Evolutionary conservation across 1,140 invertebrate genomes (phyloP).

Genomic region (Saccostrea echinata): DNA sequence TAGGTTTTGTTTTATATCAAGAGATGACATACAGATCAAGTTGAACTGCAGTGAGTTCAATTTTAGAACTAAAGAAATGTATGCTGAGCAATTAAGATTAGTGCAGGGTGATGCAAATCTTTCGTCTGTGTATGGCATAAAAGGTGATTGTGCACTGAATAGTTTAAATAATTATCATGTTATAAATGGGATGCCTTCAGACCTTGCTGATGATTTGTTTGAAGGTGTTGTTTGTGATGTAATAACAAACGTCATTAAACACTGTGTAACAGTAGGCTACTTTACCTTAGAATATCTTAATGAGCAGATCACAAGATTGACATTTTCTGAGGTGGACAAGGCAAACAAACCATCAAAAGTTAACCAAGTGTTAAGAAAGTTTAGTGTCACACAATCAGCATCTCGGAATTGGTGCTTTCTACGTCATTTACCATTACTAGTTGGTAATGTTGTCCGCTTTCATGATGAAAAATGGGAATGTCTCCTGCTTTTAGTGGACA

Average conservation of each 20-base stretch:
- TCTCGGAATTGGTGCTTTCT: constrained; percentile 48
- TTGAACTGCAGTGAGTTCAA: constrained; percentile 12
- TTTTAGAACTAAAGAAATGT: constrained; percentile 39
- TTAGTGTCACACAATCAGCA: constrained; percentile 35
- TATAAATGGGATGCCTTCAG: constrained; percentile 40
- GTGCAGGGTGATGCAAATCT: constrained; percentile 11
- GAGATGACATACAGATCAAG: constrained; percentile 15
- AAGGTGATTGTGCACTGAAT: constrained; percentile 42
- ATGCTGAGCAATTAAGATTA: constrained; percentile 37
- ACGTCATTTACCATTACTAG: constrained; percentile 38
- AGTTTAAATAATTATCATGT: constrained; percentile 39
- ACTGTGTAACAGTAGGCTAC: constrained; percentile 39
- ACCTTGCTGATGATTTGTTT: constrained; percentile 52
- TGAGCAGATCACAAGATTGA: constrained; percentile 26
- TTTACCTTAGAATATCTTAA: constrained; percentile 45
- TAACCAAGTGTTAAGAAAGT: constrained; percentile 25
- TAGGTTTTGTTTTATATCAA: constrained; percentile 50
- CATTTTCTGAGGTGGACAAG: constrained; percentile 35
- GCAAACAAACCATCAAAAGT: constrained; percentile 43
- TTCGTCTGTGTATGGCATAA: constrained; percentile 49
- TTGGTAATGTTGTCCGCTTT: background rate
- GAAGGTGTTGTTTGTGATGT: constrained; percentile 49
- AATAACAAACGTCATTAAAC: constrained; percentile 39
- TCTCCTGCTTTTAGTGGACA: no score
- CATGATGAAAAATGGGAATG: no score